Percentiles rank a stretch among this genome's conserved stretches.
Conservation (phyloP, 2,888 invertebrate species). For the Acanthococcus lagerstroemiae region DNA sequence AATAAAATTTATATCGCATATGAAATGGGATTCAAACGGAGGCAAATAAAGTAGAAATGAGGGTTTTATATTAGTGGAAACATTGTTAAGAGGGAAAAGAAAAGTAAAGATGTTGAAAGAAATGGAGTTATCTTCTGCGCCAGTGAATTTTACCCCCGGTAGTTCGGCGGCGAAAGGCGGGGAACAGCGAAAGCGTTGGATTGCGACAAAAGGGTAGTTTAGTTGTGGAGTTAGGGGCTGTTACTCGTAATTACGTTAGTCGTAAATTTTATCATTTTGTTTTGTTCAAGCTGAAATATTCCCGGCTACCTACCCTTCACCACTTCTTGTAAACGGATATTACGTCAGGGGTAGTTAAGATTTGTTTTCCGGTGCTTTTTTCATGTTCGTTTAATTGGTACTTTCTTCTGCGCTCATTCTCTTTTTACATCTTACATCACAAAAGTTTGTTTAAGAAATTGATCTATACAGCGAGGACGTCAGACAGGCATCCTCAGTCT, state of each 20-base stretch:
- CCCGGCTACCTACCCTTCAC: neutral
- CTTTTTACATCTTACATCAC: too few species aligned
- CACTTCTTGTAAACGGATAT: too few species aligned
- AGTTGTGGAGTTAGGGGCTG: constrained; percentile 25
- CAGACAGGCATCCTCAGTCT: too few species aligned
- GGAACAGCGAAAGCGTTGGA: constrained; percentile 19
- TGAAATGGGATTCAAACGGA: constrained; percentile 23
- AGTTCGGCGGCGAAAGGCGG: neutral
- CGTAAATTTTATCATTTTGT: constrained; percentile 30
- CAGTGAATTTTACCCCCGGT: constrained; percentile 23
- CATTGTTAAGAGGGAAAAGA: constrained; percentile 21
- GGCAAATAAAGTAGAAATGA: constrained; percentile 25
- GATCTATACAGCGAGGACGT: too few species aligned
- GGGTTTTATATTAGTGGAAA: constrained; percentile 27
- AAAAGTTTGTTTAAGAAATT: too few species aligned
- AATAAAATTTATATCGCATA: constrained; percentile 30
- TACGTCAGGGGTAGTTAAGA: too few species aligned
- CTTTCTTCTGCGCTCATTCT: too few species aligned
- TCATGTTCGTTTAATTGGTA: too few species aligned
- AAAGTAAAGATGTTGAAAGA: constrained; percentile 29
- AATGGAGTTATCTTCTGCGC: constrained; percentile 26
- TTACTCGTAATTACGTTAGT: constrained; percentile 27
- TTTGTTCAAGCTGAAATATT: constrained; percentile 22
- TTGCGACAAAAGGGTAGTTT: constrained; percentile 29
- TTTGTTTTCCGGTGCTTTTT: too few species aligned